Evolutionary conservation across 2,113 vertebrate genomes (phyloP), one percentile per base, ranked within the genome.

Genomic region (Sitta europaea): DNA sequence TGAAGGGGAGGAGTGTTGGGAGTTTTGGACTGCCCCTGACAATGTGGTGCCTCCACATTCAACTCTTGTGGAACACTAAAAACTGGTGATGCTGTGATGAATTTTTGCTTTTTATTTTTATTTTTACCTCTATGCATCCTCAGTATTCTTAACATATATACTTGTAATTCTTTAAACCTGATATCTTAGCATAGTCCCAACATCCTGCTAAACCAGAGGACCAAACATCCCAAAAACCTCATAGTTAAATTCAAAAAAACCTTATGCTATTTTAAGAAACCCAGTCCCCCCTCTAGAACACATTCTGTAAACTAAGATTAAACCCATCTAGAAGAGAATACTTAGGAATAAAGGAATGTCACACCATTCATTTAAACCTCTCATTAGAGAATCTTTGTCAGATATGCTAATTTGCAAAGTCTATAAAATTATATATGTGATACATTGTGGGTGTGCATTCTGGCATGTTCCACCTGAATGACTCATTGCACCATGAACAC

Each of bases 361-460:
- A 33, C 0, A 1, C 11, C 31, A 23, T 43, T 53, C 9, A 35
- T 43, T 43, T 35, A 19, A 78, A 23, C 14, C 19, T 9, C 48
- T 35, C 31, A 53, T 23, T 14, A 51, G 18, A 77, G 19, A 43
- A 23, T 14, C 31, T n/a, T 53, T 53, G 36, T 53, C 31, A 35
- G 24, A 42, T 27, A 40, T 51, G 45, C 10, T 17, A 21, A 62
- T 17, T n/a, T 13, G 14, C 31, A 51, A 51, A n/a, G 23, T 40
- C 29, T 21, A 13, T 40, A 27, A 21, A 62, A n/a, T 62, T 13
- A n/a, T 51, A 12, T 27, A 17, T 1, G 2, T 0, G 0, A 13
- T 17, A 10, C 6, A n/a, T 8, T 6, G 51, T 10, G 10, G 13
- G 23, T 40, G 13, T 33, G 8, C 24, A 28, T 42, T 63, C 28